Evolutionary conservation across 2,797 vertebrate species (phyloP), one percentile per base, ranked within the genome.

Genomic region (Anguilla anguilla): DNA sequence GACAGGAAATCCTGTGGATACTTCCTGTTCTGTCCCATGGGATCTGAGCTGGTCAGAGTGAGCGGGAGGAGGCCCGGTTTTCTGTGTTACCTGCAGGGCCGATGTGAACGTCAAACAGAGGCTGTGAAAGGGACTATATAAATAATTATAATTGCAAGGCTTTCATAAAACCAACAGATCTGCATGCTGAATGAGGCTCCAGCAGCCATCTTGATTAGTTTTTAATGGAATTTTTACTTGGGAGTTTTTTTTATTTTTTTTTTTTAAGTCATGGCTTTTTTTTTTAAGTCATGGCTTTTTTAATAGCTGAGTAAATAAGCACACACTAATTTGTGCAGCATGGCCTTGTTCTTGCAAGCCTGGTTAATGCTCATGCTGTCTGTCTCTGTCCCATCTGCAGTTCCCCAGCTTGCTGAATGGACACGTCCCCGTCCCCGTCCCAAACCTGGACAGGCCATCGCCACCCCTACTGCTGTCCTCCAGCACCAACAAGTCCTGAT

Each of bases 371-470:
- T 11, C 1, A 28, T 85, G 55, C 87, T 89, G 90, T 85, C 86
- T 95, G 93, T 93, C 92, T 94, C 92, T 95, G 93, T 94, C n/a
- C 67, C 86, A 74, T 86, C 91, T 94, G 10, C 96, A 99, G 98
- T 99, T 99, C 91, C 98, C 98, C 88, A 95, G 96, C 77, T 95
- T 99, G 95, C 94, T 98, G 83, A 99, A 98, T 0, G 96, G 98
- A 90, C 96, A 96, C 88, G 94, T 99, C 90, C 97, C 97, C 86
- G 93, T 98, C 61, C 95, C 97, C 86, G 93, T 98, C 61, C 95
- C 97, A 91, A 94, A 93, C 85, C 85, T 97, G 96, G 98, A 99
- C 53, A 92, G 96, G 91, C 92, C 96, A 86, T 93, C 97, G 74
- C 97, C 97, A 88, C 96, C 97, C 87, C 95, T 97, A 90, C 95